Base-by-base conservation (phyloP, 1,140 invertebrate species). In the Anthonomus grandis region DNA sequence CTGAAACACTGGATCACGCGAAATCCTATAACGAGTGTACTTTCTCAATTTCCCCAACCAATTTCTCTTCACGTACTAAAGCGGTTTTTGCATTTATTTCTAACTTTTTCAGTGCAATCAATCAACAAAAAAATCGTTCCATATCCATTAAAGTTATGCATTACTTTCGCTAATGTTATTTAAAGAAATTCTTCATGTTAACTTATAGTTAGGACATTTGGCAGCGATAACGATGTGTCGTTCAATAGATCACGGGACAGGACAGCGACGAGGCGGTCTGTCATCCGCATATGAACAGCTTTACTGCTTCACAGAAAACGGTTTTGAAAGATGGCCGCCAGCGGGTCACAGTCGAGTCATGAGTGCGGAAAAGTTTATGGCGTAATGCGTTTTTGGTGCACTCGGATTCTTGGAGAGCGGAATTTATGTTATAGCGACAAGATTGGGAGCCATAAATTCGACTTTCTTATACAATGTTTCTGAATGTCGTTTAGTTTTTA, bases 161-260 rank as follows among this genome's bases (percentile, higher is more conserved):
- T 31, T n/a, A 31, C 6, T 31, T 31, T 31, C 27, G 27, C 3
- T 25, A 27, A 48, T 52, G 18, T 42, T 44, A 44, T 44, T 42
- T 42, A 52, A 52, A 52, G 38, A n/a, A 52, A 52, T 52, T 41
- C 36, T 56, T 56, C 31, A 12, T 18, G 13, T n/a, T n/a, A n/a
- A n/a, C n/a, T n/a, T n/a, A n/a, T n/a, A n/a, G n/a, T n/a, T n/a
- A n/a, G n/a, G n/a, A n/a, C n/a, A n/a, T n/a, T n/a, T 48, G 53
- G 34, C 34, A 19, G n/a, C 21, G 48, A 22, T 27, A 46, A 48
- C 38, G 48, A 56, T 37, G 36, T 57, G 59, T 61, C 54, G 53
- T 53, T 51, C 59, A 45, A 61, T 61, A 61, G 59, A 61, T 61
- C 59, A 61, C 49, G 37, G 27, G 59, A 56, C 46, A 54, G 53